Conservation (phyloP, 2,797 vertebrate species). For the Adrianichthys oophorus region DNA sequence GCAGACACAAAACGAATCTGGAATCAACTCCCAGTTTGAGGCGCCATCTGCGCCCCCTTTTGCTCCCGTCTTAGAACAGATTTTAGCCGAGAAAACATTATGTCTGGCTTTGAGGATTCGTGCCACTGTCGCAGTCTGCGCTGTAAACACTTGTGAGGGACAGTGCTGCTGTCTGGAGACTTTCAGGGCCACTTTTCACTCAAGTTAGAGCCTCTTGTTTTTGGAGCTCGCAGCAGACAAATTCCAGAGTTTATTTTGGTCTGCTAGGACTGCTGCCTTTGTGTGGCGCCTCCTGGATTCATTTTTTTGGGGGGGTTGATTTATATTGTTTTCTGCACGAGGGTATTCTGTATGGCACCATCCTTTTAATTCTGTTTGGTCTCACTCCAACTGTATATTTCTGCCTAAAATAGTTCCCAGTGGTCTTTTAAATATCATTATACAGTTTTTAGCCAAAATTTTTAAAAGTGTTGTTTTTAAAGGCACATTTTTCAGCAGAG, state of each 20-base stretch:
- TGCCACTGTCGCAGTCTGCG: neutral
- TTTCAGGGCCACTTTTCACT: conserved; percentile 13
- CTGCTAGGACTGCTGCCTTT: conserved; percentile 43
- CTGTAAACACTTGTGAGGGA: conserved; percentile 12
- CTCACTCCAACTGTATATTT: no score
- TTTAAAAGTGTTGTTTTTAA: no score
- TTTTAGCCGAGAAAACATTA: conserved; percentile 7
- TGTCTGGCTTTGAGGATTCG: conserved; percentile 11
- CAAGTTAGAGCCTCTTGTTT: conserved; percentile 11
- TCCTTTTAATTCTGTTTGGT: no score
- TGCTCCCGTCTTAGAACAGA: conserved; percentile 3
- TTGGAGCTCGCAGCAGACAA: conserved; percentile 28
- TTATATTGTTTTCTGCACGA: no score
- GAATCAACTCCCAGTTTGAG: conserved; percentile 8
- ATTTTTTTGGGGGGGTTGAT: no score
- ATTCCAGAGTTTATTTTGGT: conserved; percentile 70
- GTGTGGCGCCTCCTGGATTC: no score
- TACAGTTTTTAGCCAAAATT: no score
- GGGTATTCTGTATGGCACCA: no score
- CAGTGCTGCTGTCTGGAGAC: neutral
- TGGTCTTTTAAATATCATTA: no score
- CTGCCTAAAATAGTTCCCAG: no score
- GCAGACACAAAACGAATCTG: conserved; percentile 13
- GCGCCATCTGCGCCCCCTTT: conserved; percentile 25
- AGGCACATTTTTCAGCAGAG: no score